These are phyloP conservation scores for Arenaria interpres DNA, from an alignment of 2,113 vertebrate genomes.

Conservation along the genomic window DNA sequence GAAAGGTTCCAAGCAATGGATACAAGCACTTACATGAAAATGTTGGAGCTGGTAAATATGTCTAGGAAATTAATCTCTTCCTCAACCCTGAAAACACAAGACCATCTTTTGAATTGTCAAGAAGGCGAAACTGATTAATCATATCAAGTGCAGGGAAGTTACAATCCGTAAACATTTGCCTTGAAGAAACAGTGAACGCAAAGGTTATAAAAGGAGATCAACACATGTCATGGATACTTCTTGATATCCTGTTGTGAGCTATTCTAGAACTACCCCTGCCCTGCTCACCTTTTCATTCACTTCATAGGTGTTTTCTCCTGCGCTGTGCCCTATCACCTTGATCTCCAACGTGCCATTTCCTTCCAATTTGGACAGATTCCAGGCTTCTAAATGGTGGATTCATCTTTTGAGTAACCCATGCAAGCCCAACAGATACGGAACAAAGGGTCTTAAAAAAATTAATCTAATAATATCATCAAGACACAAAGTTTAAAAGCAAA, in stretches of 20 bases:
- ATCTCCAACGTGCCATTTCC: rapidly evolving
- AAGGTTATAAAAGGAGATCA: not conserved
- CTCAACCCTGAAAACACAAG: not conserved
- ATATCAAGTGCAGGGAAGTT: not conserved
- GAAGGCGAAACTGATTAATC: not conserved
- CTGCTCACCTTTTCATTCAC: not conserved
- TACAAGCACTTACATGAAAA: not conserved
- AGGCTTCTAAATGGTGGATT: not conserved
- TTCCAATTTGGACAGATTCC: not conserved
- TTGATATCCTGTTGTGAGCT: not conserved
- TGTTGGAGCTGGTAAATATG: not conserved
- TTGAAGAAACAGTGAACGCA: not conserved
- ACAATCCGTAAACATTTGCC: not conserved
- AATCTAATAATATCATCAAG: not conserved
- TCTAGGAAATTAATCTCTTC: not conserved
- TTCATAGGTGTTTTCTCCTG: not conserved
- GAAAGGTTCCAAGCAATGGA: not conserved
- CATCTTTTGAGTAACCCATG: rapidly evolving
- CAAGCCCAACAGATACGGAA: not conserved
- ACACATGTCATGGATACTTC: not conserved
- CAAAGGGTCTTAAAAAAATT: not conserved
- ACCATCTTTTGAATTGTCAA: rapidly evolving
- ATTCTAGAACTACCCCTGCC: rapidly evolving
- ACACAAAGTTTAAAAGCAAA: not conserved
- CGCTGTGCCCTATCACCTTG: not conserved